Conservation (phyloP, 2,797 vertebrate species). For the Micropoecilia bifurca region DNA sequence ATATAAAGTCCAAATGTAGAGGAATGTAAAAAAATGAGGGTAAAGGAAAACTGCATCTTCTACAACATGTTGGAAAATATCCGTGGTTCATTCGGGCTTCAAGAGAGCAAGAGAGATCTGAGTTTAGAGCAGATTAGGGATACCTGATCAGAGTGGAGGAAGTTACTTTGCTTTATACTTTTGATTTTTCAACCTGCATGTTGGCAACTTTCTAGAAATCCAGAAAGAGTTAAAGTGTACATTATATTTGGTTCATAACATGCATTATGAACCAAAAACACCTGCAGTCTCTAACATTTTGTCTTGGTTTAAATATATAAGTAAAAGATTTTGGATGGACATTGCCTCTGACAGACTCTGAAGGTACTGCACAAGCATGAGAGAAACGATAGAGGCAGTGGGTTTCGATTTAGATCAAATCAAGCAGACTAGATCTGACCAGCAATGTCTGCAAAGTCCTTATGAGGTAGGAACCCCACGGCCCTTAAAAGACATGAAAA, state of each 20-base stretch:
- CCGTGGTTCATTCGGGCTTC: not conserved
- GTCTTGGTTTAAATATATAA: not conserved
- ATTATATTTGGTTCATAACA: not conserved
- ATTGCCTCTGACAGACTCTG: not conserved
- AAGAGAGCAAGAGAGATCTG: not conserved
- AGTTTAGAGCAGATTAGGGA: not conserved
- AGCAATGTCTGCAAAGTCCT: conserved; percentile 2
- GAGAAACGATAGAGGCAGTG: not conserved
- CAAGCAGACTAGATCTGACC: not conserved
- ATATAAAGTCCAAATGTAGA: not conserved
- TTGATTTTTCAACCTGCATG: not conserved
- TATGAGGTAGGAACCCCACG: conserved; percentile 11
- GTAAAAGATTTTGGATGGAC: not conserved
- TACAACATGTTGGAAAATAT: not conserved
- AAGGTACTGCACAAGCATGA: not conserved
- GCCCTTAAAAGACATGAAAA: conserved; percentile 21
- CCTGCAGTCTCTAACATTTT: not conserved
- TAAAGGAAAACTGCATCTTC: not conserved
- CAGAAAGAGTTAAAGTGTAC: not conserved
- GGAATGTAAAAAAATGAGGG: not conserved
- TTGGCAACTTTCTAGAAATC: conserved; percentile 1
- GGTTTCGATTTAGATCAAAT: not conserved
- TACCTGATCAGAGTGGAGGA: not conserved
- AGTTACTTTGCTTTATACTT: not conserved
- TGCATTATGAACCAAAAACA: not conserved